Conservation (phyloP, 64 coral and sea anemone genomes). For the Pocillopora verrucosa region DNA sequence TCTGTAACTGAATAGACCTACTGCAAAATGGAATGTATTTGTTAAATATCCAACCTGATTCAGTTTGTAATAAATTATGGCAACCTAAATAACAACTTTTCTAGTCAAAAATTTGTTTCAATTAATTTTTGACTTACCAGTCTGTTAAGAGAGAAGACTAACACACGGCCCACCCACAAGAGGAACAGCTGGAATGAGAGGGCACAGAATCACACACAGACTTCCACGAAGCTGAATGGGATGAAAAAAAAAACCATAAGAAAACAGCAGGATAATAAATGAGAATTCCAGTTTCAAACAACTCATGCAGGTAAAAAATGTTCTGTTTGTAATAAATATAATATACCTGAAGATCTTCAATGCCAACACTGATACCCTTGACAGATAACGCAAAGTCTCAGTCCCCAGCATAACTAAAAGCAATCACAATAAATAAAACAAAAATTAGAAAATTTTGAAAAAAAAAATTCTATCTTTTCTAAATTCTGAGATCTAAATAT, state of each 20-base stretch:
- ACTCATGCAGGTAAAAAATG: not conserved
- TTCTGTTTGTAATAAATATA: no score
- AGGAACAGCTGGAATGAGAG: no score
- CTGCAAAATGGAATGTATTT: no score
- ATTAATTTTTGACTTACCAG: constrained; percentile 71
- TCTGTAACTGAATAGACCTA: no score
- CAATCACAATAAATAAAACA: not conserved
- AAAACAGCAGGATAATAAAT: not conserved
- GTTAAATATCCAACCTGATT: no score
- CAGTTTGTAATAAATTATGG: no score
- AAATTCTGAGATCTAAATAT: no score
- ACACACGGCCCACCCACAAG: constrained; percentile 86
- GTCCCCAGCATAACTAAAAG: constrained; percentile 91
- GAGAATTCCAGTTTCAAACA: not conserved
- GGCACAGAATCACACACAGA: constrained; percentile 86
- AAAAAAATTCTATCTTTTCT: no score
- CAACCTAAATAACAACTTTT: no score
- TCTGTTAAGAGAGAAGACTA: constrained; percentile 96
- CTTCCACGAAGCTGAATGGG: constrained; percentile 80
- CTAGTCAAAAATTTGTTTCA: no score
- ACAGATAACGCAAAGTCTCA: constrained; percentile 86
- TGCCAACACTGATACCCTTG: constrained; percentile 82
- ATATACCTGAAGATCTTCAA: constrained; percentile 99
- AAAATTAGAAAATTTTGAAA: not conserved
- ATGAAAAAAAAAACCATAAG: not conserved